phyloP scores from a whole-genome alignment of 2,888 invertebrate genomes.

The Rhopalosiphum nymphaeae region DNA sequence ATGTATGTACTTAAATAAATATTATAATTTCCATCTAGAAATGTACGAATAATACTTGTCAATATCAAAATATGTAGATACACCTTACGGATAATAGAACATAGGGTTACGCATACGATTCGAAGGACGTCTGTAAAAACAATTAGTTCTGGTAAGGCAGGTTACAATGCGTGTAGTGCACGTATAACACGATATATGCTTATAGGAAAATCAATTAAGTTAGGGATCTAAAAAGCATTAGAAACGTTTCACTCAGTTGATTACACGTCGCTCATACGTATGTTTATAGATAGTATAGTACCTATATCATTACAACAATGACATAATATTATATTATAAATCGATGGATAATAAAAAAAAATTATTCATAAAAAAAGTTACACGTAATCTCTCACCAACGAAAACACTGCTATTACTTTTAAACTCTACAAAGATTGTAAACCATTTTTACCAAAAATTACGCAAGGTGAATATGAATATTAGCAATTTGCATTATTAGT shows the following conservation, averaged over 20 bases:
- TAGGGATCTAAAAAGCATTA: neutral
- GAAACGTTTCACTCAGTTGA: constrained; percentile 6
- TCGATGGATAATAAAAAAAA: neutral
- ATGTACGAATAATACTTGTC: neutral
- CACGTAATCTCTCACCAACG: neutral
- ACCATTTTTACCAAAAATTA: neutral
- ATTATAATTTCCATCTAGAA: neutral
- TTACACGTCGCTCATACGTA: neutral
- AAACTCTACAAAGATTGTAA: neutral
- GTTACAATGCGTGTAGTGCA: neutral
- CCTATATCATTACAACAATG: neutral
- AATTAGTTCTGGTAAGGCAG: neutral
- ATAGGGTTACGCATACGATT: neutral
- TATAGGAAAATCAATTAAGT: constrained; percentile 9
- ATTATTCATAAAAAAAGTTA: neutral
- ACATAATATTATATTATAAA: constrained; percentile 5
- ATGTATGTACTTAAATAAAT: neutral
- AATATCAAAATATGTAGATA: neutral
- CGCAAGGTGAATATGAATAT: neutral
- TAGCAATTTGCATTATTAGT: neutral
- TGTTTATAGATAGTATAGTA: neutral
- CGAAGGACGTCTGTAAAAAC: neutral
- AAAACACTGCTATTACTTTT: neutral
- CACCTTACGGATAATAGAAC: neutral
- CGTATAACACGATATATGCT: neutral